phyloP scores from a whole-genome alignment of 2,113 vertebrate species.

The Percina caprodes region DNA sequence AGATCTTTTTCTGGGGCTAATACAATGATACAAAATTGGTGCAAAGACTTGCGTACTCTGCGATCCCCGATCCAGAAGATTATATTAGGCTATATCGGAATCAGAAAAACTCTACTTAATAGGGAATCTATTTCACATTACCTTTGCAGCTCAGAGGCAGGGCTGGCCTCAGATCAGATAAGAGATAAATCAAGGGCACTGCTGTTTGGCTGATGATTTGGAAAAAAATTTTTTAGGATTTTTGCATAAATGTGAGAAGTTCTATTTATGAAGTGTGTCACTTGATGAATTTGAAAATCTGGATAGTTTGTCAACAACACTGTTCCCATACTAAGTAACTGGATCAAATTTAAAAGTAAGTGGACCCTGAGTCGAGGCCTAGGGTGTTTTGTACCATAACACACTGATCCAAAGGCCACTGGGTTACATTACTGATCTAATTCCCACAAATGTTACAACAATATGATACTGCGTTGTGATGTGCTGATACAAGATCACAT shows the following conservation, averaged over 20 bases:
- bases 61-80: too few species aligned
- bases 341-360: neutral
- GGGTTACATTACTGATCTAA: neutral
- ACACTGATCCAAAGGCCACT: neutral
- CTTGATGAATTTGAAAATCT: neutral
- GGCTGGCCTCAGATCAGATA: constrained; percentile 16
- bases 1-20: too few species aligned
- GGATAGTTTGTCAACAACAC: neutral
- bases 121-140: neutral
- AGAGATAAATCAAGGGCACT: neutral
- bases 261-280: neutral
- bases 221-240: neutral
- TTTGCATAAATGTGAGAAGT: neutral
- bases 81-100: too few species aligned
- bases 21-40: too few species aligned
- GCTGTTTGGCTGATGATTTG: too few species aligned
- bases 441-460: too few species aligned
- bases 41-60: too few species aligned
- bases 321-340: neutral
- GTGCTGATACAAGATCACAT: neutral
- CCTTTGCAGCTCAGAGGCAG: constrained; percentile 5
- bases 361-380: neutral
- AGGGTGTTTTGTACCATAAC: neutral
- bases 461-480: neutral
- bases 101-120: neutral